Conservation (phyloP, 1,140 invertebrate species). For the Heliconius hewitsoni region DNA sequence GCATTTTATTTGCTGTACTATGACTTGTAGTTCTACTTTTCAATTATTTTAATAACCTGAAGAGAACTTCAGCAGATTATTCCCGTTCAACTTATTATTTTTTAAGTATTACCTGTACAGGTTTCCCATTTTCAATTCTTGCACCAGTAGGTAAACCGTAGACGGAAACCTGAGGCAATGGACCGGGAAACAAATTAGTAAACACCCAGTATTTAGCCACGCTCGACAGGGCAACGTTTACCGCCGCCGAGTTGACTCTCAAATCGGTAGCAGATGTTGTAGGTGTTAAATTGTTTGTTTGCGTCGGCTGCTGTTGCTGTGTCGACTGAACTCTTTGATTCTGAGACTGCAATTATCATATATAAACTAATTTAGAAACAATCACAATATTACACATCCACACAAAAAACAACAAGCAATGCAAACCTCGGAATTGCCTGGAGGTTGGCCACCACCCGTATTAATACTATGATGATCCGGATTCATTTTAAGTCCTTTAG, state of each 20-base stretch:
- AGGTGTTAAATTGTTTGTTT: conserved; percentile 63
- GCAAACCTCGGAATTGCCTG: conserved; percentile 81
- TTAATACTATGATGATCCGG: conserved; percentile 81
- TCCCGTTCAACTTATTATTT: background rate
- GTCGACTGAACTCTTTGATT: conserved; percentile 62
- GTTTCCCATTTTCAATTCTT: conserved; percentile 82
- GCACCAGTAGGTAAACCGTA: conserved; percentile 81
- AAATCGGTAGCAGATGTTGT: conserved; percentile 83
- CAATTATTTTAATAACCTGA: background rate
- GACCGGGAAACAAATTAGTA: conserved; percentile 84
- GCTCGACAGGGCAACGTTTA: conserved; percentile 83
- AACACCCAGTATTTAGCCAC: conserved; percentile 86
- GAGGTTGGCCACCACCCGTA: conserved; percentile 79
- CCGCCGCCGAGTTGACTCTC: conserved; percentile 82
- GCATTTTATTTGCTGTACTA: background rate
- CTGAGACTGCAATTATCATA: conserved; percentile 61
- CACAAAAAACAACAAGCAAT: conserved; percentile 53
- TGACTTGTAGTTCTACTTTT: background rate
- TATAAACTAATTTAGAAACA: conserved; percentile 31
- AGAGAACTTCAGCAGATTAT: background rate
- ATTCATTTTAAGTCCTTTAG: conserved; percentile 77
- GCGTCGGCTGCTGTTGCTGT: conserved; percentile 60
- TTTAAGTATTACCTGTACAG: conserved; percentile 76
- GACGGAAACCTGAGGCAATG: conserved; percentile 84
- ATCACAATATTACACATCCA: background rate